These are phyloP conservation scores for Watsonalla cultraria DNA, from an alignment of 2,888 invertebrate species.

Conservation along the genomic window DNA sequence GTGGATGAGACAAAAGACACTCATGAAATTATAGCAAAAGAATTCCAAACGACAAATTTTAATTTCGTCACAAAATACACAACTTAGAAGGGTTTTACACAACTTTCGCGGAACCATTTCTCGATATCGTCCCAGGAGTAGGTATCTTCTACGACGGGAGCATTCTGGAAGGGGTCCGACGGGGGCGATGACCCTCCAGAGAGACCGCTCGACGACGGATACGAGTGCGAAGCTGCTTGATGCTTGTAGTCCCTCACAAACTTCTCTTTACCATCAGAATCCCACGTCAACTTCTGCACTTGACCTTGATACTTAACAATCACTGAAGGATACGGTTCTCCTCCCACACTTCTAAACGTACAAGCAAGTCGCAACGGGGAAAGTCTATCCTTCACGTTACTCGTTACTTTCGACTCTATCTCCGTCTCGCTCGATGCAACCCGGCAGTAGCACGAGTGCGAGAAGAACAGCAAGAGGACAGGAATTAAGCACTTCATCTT, in stretches of 20 bases:
- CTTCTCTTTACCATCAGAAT: constrained; percentile 16
- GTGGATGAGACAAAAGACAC: no score
- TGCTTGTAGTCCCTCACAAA: constrained; percentile 21
- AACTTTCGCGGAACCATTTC: constrained; percentile 21
- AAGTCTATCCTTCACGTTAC: not conserved
- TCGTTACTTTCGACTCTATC: constrained; percentile 1
- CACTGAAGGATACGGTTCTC: constrained; percentile 40
- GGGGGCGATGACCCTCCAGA: constrained; percentile 1
- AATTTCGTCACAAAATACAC: not conserved
- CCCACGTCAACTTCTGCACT: constrained; percentile 32
- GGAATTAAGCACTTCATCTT: constrained; percentile 38
- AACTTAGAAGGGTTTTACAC: constrained; percentile 14
- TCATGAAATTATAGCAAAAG: no score
- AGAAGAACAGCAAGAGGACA: constrained; percentile 25
- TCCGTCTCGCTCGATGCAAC: constrained; percentile 32
- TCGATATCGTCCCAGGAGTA: constrained; percentile 25
- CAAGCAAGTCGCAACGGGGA: constrained; percentile 32
- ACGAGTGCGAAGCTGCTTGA: constrained; percentile 20
- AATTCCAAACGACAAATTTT: not conserved
- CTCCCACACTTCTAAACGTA: constrained; percentile 30
- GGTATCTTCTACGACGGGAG: constrained; percentile 25
- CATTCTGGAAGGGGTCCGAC: constrained; percentile 27
- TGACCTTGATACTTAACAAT: constrained; percentile 36
- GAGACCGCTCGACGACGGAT: constrained; percentile 25
- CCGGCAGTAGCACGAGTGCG: constrained; percentile 32